phyloP scores from a whole-genome alignment of 64 coral and sea anemone genomes.

The Astreopora myriophthalma region DNA sequence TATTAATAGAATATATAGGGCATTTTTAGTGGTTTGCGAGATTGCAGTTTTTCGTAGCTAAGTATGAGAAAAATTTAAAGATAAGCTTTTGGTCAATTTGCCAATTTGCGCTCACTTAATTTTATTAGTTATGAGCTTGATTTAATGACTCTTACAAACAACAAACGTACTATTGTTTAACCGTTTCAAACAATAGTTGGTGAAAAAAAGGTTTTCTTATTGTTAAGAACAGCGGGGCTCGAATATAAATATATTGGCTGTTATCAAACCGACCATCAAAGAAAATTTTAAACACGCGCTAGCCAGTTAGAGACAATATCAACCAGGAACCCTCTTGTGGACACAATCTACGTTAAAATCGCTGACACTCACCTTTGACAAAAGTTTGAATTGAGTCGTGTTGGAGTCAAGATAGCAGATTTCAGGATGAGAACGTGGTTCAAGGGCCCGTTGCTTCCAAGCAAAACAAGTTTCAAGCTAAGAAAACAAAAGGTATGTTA shows the following conservation, averaged over 20 bases:
- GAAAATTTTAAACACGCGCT: background rate
- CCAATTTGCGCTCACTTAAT: background rate
- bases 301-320: background rate
- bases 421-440: conserved; percentile 41
- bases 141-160: background rate
- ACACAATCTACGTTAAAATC: background rate
- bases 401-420: background rate
- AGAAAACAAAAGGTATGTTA: conserved; percentile 1
- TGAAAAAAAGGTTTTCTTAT: background rate
- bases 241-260: conserved; percentile 1
- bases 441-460: conserved; percentile 1
- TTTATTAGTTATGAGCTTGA: background rate
- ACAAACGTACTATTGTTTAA: background rate
- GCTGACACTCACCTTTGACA: background rate
- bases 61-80: background rate
- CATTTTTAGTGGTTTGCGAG: background rate
- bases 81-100: background rate
- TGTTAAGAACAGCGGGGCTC: background rate
- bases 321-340: background rate
- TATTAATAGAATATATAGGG: background rate
- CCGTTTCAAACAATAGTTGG: background rate
- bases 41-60: background rate
- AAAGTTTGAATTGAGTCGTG: background rate
- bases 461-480: conserved; percentile 3
- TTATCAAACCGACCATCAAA: background rate